Conservation (phyloP, 2,113 vertebrate species). For the Junco hyemalis region DNA sequence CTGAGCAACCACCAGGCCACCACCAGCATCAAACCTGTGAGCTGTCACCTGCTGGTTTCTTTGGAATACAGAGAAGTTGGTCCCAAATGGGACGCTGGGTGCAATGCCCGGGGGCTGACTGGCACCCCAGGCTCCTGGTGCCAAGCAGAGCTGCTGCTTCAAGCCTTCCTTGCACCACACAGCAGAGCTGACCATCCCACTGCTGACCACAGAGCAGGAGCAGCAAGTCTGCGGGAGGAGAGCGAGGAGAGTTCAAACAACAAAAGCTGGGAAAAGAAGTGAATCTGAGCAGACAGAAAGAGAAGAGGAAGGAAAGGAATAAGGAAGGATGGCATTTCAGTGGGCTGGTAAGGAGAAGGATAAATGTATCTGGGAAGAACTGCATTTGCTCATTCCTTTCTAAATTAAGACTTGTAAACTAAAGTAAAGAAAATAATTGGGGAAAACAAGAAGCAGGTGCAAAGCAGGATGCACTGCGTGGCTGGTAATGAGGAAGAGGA, state of each 20-base stretch:
- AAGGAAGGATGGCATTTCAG: neutral
- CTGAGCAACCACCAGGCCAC: neutral
- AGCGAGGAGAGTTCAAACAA: neutral
- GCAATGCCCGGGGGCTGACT: neutral
- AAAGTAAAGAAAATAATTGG: neutral
- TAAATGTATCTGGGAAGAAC: neutral
- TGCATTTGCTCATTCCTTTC: neutral
- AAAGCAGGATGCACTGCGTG: neutral
- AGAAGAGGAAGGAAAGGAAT: neutral
- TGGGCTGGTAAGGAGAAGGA: neutral
- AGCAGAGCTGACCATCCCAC: neutral
- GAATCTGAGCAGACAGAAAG: neutral
- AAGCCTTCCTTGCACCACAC: neutral
- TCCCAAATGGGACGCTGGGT: accelerated
- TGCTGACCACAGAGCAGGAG: neutral
- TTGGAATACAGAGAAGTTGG: neutral
- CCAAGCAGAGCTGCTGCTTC: neutral
- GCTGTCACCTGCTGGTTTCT: neutral
- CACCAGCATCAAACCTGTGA: neutral
- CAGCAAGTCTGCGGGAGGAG: neutral
- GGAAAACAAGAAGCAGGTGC: conserved; percentile 27
- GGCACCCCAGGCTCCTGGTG: accelerated
- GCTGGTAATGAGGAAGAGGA: conserved; percentile 44
- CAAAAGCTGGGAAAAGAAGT: neutral
- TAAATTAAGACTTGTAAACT: conserved; percentile 33